Conservation (phyloP, 2,797 vertebrate species). For the Diplodus sargus region DNA sequence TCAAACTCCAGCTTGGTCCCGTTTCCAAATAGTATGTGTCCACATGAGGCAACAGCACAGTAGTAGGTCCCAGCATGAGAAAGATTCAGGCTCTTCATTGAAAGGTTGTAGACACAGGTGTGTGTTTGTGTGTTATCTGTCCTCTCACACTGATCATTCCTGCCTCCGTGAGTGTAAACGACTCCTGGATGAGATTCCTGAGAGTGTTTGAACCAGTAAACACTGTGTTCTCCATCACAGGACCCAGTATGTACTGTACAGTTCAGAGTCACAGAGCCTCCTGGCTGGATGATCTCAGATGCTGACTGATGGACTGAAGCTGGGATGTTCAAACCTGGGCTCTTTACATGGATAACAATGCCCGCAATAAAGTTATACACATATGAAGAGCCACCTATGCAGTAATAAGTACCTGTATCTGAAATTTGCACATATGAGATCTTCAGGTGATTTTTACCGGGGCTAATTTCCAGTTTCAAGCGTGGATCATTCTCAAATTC, state of each 20-base stretch:
- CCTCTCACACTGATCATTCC: slow-evolving; percentile 43
- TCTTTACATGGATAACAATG: neutral
- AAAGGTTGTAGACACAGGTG: slow-evolving; percentile 35
- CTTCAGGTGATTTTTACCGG: slow-evolving; percentile 20
- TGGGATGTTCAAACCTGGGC: slow-evolving; percentile 6
- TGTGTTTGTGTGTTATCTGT: slow-evolving; percentile 15
- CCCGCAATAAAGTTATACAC: neutral
- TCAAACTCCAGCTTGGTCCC: slow-evolving; percentile 30
- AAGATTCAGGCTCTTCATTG: neutral
- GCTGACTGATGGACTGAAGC: slow-evolving; percentile 34
- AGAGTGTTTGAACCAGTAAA: slow-evolving; percentile 8
- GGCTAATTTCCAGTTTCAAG: neutral
- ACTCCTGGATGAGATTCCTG: slow-evolving; percentile 46
- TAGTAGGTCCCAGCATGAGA: slow-evolving; percentile 61
- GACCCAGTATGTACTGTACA: slow-evolving; percentile 61
- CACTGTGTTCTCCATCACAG: slow-evolving; percentile 53
- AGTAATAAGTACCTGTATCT: slow-evolving; percentile 50
- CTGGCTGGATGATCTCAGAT: slow-evolving; percentile 31
- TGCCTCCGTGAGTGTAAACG: slow-evolving; percentile 54
- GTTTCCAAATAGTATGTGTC: slow-evolving; percentile 61
- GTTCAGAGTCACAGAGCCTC: slow-evolving; percentile 59
- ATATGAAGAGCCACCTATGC: neutral
- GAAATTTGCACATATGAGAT: slow-evolving; percentile 17
- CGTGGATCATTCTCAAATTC: slow-evolving; percentile 31
- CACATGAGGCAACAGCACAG: slow-evolving; percentile 71